A percentile compares a stretch with the other conserved stretches of the same genome.
phyloP scores from a whole-genome alignment of 2,113 vertebrate species.

The Scophthalmus maximus region DNA sequence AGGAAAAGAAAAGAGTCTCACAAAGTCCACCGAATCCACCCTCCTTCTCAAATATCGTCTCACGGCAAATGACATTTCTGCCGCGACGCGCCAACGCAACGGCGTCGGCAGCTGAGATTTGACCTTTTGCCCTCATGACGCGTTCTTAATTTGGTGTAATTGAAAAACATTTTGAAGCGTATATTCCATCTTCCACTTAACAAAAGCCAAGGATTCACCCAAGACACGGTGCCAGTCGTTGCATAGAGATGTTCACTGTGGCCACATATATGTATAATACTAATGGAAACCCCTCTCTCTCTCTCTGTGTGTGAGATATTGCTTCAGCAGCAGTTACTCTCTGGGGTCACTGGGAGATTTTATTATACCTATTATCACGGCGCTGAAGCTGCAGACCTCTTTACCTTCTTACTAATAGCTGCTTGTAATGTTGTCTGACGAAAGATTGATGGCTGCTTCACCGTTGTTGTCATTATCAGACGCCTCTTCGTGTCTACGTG shows the following conservation, averaged over 20 bases:
- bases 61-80: no score
- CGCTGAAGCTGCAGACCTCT: conserved; percentile 28
- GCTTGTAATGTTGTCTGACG: conserved; percentile 6
- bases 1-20: no score
- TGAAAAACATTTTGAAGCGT: no score
- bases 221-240: not conserved
- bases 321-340: not conserved
- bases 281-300: not conserved
- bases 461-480: not conserved
- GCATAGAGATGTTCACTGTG: not conserved
- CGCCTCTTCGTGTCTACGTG: not conserved
- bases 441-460: conserved; percentile 4
- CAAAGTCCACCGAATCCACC: no score
- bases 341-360: conserved; percentile 17
- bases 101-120: not conserved
- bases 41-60: no score
- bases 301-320: not conserved
- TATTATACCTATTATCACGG: conserved; percentile 7
- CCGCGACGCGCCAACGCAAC: no score
- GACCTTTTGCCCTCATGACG: no score
- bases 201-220: not conserved
- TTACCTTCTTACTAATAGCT: conserved; percentile 23
- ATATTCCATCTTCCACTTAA: not conserved
- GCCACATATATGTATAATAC: not conserved
- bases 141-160: not conserved